Conservation (phyloP, 2,888 invertebrate species). For the Hemicrepidius hirtus region DNA sequence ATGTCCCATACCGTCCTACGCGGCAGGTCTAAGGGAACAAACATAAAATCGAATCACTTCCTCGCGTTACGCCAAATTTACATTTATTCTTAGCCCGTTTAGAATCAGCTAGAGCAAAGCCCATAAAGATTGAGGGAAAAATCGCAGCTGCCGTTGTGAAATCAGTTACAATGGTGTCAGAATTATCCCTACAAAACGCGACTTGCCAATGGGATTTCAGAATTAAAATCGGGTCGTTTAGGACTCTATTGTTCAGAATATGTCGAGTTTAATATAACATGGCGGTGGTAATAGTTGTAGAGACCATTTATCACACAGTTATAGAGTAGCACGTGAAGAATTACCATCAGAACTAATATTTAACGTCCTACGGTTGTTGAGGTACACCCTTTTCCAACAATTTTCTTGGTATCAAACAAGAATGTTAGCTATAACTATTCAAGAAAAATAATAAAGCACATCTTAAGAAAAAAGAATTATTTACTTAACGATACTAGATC, state of each 20-base stretch:
- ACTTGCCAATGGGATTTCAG: constrained; percentile 51
- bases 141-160: constrained; percentile 58
- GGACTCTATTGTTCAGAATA: constrained; percentile 41
- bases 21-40: constrained; percentile 42
- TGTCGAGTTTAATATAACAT: constrained; percentile 45
- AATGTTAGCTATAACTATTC: background rate
- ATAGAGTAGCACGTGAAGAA: constrained; percentile 11
- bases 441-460: background rate
- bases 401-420: background rate
- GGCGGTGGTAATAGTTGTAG: constrained; percentile 41
- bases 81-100: constrained; percentile 51
- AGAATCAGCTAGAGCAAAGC: constrained; percentile 37
- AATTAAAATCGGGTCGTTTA: constrained; percentile 53
- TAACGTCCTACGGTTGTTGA: constrained; percentile 38
- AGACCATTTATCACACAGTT: constrained; percentile 38
- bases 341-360: constrained; percentile 31
- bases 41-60: constrained; percentile 52
- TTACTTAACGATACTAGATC: background rate
- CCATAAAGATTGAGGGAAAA: constrained; percentile 51
- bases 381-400: constrained; percentile 23
- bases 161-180: constrained; percentile 55
- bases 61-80: constrained; percentile 53
- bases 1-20: constrained; percentile 42
- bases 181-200: constrained; percentile 44
- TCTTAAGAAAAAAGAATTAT: background rate